Percentiles rank a stretch among this genome's conserved stretches.
Evolutionary conservation across 2,888 invertebrate genomes (phyloP).

Genomic region (Aphelenchoides bicaudatus): DNA sequence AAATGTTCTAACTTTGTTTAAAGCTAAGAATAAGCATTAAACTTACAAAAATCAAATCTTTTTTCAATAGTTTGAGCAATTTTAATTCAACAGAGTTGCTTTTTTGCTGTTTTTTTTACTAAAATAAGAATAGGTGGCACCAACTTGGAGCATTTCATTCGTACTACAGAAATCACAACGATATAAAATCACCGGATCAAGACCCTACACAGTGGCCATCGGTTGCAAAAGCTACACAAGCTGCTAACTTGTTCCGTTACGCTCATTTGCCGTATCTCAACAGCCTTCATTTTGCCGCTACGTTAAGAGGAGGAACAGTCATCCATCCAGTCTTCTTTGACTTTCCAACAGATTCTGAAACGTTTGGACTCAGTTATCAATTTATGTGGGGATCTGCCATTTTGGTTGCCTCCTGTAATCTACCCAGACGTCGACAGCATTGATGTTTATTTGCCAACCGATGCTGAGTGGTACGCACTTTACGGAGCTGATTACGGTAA

Average conservation of each 20-base stretch:
- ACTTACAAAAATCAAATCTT: no score
- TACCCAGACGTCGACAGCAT: constrained; percentile 26
- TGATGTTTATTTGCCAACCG: constrained; percentile 58
- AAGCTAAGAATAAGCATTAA: no score
- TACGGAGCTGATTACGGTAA: constrained; percentile 35
- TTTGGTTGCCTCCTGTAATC: constrained; percentile 28
- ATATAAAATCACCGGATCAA: constrained; percentile 32
- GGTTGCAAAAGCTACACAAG: constrained; percentile 41
- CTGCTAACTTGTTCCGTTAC: constrained; percentile 43
- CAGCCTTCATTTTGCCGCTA: constrained; percentile 45
- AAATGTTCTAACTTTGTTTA: no score
- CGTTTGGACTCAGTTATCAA: constrained; percentile 38
- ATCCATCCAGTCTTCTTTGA: constrained; percentile 54
- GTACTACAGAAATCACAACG: constrained; percentile 54
- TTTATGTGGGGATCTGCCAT: constrained; percentile 52
- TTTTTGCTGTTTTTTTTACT: constrained; percentile 63
- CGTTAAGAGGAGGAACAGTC: constrained; percentile 45
- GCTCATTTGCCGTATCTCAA: constrained; percentile 45
- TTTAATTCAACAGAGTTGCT: no score
- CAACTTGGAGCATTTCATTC: constrained; percentile 70
- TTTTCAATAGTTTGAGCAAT: no score
- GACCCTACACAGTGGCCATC: constrained; percentile 48
- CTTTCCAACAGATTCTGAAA: constrained; percentile 42
- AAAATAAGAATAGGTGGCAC: constrained; percentile 65
- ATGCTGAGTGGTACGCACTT: constrained; percentile 55